Evolutionary conservation across 2,888 invertebrate genomes (phyloP).

Genomic region (Agrypnus murinus): DNA sequence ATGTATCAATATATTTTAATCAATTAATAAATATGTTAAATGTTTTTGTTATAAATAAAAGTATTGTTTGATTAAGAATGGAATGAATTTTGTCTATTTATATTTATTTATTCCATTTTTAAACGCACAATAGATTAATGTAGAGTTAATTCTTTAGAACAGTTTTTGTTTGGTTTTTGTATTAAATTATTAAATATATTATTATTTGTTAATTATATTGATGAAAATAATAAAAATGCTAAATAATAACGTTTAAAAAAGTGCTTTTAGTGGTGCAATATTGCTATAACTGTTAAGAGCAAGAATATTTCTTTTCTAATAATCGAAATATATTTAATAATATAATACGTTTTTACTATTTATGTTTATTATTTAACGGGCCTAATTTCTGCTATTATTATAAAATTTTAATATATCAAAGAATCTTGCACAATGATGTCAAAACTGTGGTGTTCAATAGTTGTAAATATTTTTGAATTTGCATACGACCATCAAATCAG

Average conservation of each 20-base stretch:
- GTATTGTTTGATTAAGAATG: too few relatives aligned
- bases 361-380: constrained; percentile 25
- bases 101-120: not conserved
- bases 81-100: not conserved
- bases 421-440: constrained; percentile 44
- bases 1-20: not conserved
- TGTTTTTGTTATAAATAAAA: too few relatives aligned
- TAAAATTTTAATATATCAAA: constrained; percentile 12
- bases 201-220: not conserved
- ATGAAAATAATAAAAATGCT: too few relatives aligned
- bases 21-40: too few relatives aligned
- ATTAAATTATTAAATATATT: constrained; percentile 46
- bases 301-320: not conserved
- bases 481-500: constrained; percentile 20
- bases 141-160: not conserved
- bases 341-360: constrained; percentile 25
- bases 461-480: constrained; percentile 47
- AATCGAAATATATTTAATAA: constrained; percentile 34
- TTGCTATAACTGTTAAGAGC: constrained; percentile 2
- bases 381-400: constrained; percentile 18
- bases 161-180: constrained; percentile 13
- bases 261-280: not conserved
- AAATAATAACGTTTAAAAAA: not conserved
- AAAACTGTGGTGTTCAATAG: constrained; percentile 45
- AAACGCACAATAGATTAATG: not conserved